phyloP scores from a whole-genome alignment of 2,797 vertebrate species.

The Pantherophis vulpinus region DNA sequence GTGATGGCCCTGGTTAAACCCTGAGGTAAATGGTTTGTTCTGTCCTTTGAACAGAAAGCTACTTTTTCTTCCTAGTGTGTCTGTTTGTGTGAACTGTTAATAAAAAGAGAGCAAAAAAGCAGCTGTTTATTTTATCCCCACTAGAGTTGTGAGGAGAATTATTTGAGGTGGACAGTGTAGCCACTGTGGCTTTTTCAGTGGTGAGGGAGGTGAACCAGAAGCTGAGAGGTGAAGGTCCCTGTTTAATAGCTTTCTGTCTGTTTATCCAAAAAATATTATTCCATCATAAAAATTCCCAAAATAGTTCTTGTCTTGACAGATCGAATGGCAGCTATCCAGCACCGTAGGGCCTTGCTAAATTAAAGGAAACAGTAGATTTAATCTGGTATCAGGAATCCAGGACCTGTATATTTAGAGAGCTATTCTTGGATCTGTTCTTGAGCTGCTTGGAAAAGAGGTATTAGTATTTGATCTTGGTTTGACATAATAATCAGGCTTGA shows the following conservation, averaged over 20 bases:
- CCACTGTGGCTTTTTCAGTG: conserved; percentile 64
- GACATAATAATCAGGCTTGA: conserved; percentile 25
- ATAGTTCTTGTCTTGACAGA: conserved; percentile 76
- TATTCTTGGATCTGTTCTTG: not conserved
- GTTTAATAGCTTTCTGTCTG: conserved; percentile 75
- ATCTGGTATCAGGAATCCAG: conserved; percentile 48
- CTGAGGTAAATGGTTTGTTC: conserved; percentile 27
- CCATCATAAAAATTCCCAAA: conserved; percentile 81
- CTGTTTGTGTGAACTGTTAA: conserved; percentile 21
- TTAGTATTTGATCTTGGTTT: fast-evolving
- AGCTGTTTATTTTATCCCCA: conserved; percentile 64
- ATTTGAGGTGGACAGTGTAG: conserved; percentile 63
- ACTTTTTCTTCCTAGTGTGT: not conserved
- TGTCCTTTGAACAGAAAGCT: conserved; percentile 40
- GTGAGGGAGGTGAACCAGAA: conserved; percentile 68
- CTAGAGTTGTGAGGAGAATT: conserved; percentile 54
- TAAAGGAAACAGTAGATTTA: conserved; percentile 64
- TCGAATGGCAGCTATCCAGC: conserved; percentile 75
- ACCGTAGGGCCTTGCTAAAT: conserved; percentile 66
- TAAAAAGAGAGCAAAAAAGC: conserved; percentile 31
- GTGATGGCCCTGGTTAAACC: not conserved
- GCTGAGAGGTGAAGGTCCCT: conserved; percentile 70
- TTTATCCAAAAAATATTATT: conserved; percentile 81
- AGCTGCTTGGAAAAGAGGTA: fast-evolving
- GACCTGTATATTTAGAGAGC: conserved; percentile 25